Evolutionary conservation across 2,888 invertebrate genomes (phyloP), one percentile per base, ranked within the genome.

Genomic region (Epistrophe grossulariae): DNA sequence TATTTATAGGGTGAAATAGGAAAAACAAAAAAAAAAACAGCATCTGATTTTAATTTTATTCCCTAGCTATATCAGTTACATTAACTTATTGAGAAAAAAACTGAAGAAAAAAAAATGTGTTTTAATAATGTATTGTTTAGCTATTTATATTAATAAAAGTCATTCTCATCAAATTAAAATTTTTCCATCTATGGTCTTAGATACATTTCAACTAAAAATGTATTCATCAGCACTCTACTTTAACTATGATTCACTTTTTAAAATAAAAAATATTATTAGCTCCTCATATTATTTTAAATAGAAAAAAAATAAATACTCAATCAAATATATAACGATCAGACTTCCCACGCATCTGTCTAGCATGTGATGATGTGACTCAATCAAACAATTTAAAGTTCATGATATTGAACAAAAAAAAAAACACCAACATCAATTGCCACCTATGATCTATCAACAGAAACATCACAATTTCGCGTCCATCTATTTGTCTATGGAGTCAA

Each of bases 361-460:
- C 64, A 66, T 66, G 64, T 48, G 48, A 48, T 66, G 31, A 28
- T 48, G 19, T 66, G 64, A 66, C 64, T 66, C 64, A 66, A 66
- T 66, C 45, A 66, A 48, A 66, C 45, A 43, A 45, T 64, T 45
- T 43, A 28, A 64, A n/a, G 31, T 45, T 10, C 62, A 64, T 66
- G 17, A 45, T 66, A 66, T 48, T 48, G n/a, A n/a, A n/a, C n/a
- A n/a, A n/a, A 24, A 31, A 66, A 66, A 66, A 31, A 17, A n/a
- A 66, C 48, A 45, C 64, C 64, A 45, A 31, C 45, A 40, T 48
- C 64, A 31, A 45, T 9, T 48, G 64, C 48, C 64, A 66, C 64
- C 64, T 48, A 31, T 45, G 48, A 48, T 66, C 64, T 28, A 66
- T 66, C 64, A 66, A 48, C 24, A 66, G 0, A 66, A 13, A 45